Conservation (phyloP, 2,888 invertebrate genomes). For the Blastobasis adustella region DNA sequence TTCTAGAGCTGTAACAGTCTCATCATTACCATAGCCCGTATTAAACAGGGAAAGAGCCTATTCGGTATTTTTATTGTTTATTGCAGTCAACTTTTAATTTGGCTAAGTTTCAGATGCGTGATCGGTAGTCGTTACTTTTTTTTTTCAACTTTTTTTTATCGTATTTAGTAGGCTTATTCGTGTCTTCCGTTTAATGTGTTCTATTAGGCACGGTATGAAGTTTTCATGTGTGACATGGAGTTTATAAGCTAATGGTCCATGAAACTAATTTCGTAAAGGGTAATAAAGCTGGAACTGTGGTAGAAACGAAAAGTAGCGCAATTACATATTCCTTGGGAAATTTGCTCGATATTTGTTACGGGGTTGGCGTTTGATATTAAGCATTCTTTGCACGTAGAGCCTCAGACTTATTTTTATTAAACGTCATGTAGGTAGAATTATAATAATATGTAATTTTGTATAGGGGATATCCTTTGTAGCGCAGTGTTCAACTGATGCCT, state of each 20-base stretch:
- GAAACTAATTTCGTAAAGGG: background rate
- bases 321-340: too few species aligned
- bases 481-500: too few species aligned
- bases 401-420: too few species aligned
- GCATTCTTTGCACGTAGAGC: too few species aligned
- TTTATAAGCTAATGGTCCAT: constrained; percentile 12
- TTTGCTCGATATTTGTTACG: too few species aligned
- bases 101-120: constrained; percentile 67
- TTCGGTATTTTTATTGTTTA: constrained; percentile 68
- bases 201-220: constrained; percentile 44
- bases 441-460: too few species aligned
- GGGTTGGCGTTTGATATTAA: too few species aligned
- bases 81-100: constrained; percentile 72
- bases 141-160: constrained; percentile 53
- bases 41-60: constrained; percentile 49
- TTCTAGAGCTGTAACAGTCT: constrained; percentile 31
- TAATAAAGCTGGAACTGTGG: too few species aligned
- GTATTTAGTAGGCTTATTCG: constrained; percentile 51
- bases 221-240: constrained; percentile 37
- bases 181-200: constrained; percentile 58
- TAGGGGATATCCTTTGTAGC: too few species aligned
- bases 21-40: constrained; percentile 43
- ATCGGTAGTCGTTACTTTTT: constrained; percentile 57
- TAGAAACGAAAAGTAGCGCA: too few species aligned
- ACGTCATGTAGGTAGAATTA: too few species aligned